A percentile compares a stretch with the other conserved stretches of the same genome.
Evolutionary conservation across 2,888 invertebrate genomes (phyloP).

Genomic region (Drosophila suboccidentalis): DNA sequence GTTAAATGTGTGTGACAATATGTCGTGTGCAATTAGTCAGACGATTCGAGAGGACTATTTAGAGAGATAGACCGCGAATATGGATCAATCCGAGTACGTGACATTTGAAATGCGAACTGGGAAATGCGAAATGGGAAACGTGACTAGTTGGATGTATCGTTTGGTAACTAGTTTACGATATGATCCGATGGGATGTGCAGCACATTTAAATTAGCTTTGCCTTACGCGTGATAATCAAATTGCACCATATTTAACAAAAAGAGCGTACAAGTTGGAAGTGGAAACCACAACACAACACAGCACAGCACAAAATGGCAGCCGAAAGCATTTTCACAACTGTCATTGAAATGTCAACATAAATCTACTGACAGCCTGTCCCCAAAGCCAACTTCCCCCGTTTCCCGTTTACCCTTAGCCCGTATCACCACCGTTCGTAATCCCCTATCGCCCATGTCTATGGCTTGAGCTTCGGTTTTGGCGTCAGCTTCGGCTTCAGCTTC

Average conservation of each 20-base stretch:
- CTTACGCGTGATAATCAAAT: constrained; percentile 64
- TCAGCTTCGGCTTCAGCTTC: constrained; percentile 13
- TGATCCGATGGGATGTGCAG: constrained; percentile 1
- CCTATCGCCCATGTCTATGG: constrained; percentile 3
- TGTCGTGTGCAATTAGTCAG: constrained; percentile 29
- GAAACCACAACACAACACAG: constrained; percentile 50
- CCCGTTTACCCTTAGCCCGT: no score
- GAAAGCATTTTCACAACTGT: constrained; percentile 70
- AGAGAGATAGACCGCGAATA: constrained; percentile 13
- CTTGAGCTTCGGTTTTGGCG: constrained; percentile 12
- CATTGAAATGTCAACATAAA: constrained; percentile 82
- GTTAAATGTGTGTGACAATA: constrained; percentile 2
- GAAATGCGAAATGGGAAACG: constrained; percentile 12
- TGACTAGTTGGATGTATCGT: constrained; percentile 21
- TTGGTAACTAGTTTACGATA: constrained; percentile 13
- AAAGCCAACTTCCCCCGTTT: not conserved
- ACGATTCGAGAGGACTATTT: not conserved
- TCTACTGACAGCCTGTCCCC: constrained; percentile 65
- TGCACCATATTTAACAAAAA: constrained; percentile 61
- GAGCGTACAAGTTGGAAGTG: constrained; percentile 35
- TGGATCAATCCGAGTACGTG: constrained; percentile 18
- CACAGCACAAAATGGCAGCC: constrained; percentile 61
- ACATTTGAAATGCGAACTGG: constrained; percentile 20
- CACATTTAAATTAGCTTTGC: constrained; percentile 36
- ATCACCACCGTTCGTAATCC: not conserved